These are phyloP conservation scores for Ormyrus rosae DNA, from an alignment of 2,888 invertebrate species.

Conservation along the genomic window DNA sequence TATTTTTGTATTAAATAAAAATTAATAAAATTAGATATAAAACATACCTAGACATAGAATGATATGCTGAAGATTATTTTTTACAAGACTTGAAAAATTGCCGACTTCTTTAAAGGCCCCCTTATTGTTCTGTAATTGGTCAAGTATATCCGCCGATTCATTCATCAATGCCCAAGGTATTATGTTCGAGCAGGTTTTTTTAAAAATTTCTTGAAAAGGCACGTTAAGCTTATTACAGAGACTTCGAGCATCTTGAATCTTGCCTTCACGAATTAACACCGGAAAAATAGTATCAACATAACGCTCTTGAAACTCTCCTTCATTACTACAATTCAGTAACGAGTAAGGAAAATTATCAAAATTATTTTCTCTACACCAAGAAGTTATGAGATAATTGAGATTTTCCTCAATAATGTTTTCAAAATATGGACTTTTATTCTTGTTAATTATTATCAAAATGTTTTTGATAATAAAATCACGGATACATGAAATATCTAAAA, in stretches of 20 bases:
- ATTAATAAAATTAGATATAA: neutral
- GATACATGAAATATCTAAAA: slow-evolving; percentile 70
- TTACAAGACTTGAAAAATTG: slow-evolving; percentile 65
- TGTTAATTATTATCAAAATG: slow-evolving; percentile 75
- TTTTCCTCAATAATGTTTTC: slow-evolving; percentile 71
- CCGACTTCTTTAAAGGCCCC: slow-evolving; percentile 64
- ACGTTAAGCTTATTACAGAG: slow-evolving; percentile 67
- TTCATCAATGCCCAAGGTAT: slow-evolving; percentile 63
- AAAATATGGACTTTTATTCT: slow-evolving; percentile 31
- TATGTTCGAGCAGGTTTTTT: slow-evolving; percentile 66
- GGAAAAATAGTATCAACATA: slow-evolving; percentile 74
- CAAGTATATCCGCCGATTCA: slow-evolving; percentile 54
- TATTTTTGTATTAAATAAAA: too few species aligned
- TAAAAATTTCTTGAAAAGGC: slow-evolving; percentile 65
- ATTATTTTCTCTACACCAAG: slow-evolving; percentile 76
- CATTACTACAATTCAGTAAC: slow-evolving; percentile 73
- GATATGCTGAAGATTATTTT: slow-evolving; percentile 69
- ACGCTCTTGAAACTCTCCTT: slow-evolving; percentile 74
- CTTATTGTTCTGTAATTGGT: slow-evolving; percentile 63
- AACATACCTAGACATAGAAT: slow-evolving; percentile 65
- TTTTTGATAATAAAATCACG: slow-evolving; percentile 72
- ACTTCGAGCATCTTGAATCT: slow-evolving; percentile 63
- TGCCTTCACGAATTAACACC: slow-evolving; percentile 72
- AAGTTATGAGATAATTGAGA: slow-evolving; percentile 76
- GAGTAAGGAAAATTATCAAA: slow-evolving; percentile 76